Percentiles rank a stretch among this genome's conserved stretches.
These are phyloP conservation scores for Podotricha telesiphe DNA, from an alignment of 2,888 invertebrate genomes.

Conservation along the genomic window DNA sequence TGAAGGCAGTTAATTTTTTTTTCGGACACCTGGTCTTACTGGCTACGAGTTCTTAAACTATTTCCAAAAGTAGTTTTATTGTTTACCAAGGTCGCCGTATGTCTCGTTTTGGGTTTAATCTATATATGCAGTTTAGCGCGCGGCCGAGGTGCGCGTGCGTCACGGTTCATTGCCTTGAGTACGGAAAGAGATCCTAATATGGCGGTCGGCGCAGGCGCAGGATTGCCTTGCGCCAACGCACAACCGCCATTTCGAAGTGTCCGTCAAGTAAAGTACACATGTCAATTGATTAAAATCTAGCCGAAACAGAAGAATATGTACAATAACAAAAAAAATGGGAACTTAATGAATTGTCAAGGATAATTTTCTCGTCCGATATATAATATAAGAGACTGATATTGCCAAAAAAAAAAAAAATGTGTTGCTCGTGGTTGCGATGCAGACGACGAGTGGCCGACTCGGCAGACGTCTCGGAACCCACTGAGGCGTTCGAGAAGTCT, in stretches of 20 bases:
- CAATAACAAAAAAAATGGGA: conserved; percentile 35
- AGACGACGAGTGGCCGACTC: conserved; percentile 72
- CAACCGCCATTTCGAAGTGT: conserved; percentile 66
- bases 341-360: conserved; percentile 36
- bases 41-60: background rate
- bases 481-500: conserved; percentile 65
- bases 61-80: conserved; percentile 21
- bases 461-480: conserved; percentile 56
- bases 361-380: conserved; percentile 32
- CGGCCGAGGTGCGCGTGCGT: conserved; percentile 62
- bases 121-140: conserved; percentile 47
- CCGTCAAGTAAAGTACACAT: conserved; percentile 64
- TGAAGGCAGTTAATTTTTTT: conserved; percentile 5
- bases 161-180: conserved; percentile 82
- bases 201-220: conserved; percentile 66
- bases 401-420: conserved; percentile 63
- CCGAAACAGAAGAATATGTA: conserved; percentile 37
- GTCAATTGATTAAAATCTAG: conserved; percentile 49
- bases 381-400: conserved; percentile 52
- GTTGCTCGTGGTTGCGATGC: conserved; percentile 78
- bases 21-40: background rate
- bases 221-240: conserved; percentile 78
- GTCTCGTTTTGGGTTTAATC: conserved; percentile 44
- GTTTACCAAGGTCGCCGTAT: conserved; percentile 23
- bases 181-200: conserved; percentile 80